Evolutionary conservation across 2,113 vertebrate species (phyloP), one percentile per base, ranked within the genome.

Genomic region (Nanger granti): DNA sequence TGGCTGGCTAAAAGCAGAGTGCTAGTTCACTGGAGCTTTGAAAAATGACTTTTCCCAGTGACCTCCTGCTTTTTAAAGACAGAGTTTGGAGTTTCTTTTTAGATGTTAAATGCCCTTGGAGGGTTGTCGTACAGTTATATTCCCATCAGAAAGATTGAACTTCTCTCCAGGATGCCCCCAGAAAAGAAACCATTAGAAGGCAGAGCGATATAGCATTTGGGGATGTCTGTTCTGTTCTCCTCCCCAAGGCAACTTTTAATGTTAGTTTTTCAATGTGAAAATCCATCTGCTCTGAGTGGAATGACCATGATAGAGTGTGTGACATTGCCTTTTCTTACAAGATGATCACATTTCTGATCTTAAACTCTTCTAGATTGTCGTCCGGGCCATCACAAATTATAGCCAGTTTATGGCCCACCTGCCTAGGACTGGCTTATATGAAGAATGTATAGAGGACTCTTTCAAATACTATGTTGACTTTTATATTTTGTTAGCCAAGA

Each of bases 11-110:
- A 98, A 98, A 98, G 97, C 96, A 98, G 97, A 98, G 94, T 97
- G 95, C 87, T 97, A 96, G 2, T 98, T 96, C 97, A 91, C 89
- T 97, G 82, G 91, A 98, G 97, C 98, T 98, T 97, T 98, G 98
- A 98, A 98, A 98, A 98, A 97, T 22, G 3, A 82, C 97, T 98
- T 98, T 98, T 96, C 95, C 91, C 69, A 84, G 91, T 98, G 98
- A 98, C 98, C 97, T 6, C 5, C 95, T 98, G 96, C 97, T 96
- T 98, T 98, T 98, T 98, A 98, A 95, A 1, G 0, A 97, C 92
- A 87, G 97, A 98, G 94, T 98, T 98, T 98, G 94, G 26, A 55
- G 93, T 97, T 98, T 85, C 93, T 97, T 95, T 66, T 34, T 62
- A 97, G 95, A 98, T 97, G 97, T 97, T 97, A 95, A 98, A 89